phyloP scores from a whole-genome alignment of 1,140 invertebrate species.

The Hestina assimilis region DNA sequence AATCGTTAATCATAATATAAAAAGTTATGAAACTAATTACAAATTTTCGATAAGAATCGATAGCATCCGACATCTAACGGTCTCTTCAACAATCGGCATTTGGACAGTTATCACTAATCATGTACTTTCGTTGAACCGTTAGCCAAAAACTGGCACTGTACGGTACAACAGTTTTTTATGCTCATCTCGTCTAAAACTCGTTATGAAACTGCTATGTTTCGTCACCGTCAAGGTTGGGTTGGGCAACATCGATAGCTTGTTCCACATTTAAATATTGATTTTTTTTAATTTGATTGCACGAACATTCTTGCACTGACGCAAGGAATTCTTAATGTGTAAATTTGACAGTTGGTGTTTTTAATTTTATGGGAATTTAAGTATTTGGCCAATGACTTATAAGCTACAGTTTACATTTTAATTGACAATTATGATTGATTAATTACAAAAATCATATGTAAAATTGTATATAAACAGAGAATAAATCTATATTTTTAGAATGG shows the following conservation, averaged over 20 bases:
- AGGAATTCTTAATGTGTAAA: neutral
- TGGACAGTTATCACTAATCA: slow-evolving; percentile 70
- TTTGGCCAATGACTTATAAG: no score
- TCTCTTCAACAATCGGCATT: slow-evolving; percentile 34
- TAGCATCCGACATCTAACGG: slow-evolving; percentile 23
- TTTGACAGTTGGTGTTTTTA: neutral
- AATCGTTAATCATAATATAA: neutral
- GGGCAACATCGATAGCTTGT: slow-evolving; percentile 32
- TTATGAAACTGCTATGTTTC: slow-evolving; percentile 66
- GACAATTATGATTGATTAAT: no score
- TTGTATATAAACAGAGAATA: no score
- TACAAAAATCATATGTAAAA: no score
- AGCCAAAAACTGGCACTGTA: slow-evolving; percentile 69
- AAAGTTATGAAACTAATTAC: slow-evolving; percentile 13
- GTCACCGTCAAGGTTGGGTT: slow-evolving; percentile 64
- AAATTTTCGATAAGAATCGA: slow-evolving; percentile 9
- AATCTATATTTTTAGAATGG: no score
- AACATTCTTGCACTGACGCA: neutral
- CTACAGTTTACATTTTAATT: no score
- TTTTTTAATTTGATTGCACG: neutral
- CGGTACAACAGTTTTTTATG: slow-evolving; percentile 69
- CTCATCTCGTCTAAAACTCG: slow-evolving; percentile 60
- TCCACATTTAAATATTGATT: slow-evolving; percentile 2
- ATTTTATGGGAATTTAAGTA: no score
- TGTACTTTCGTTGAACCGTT: slow-evolving; percentile 67